These are phyloP conservation scores for Myocastor coypus DNA, from an alignment of 2,113 vertebrate species.

Conservation along the genomic window DNA sequence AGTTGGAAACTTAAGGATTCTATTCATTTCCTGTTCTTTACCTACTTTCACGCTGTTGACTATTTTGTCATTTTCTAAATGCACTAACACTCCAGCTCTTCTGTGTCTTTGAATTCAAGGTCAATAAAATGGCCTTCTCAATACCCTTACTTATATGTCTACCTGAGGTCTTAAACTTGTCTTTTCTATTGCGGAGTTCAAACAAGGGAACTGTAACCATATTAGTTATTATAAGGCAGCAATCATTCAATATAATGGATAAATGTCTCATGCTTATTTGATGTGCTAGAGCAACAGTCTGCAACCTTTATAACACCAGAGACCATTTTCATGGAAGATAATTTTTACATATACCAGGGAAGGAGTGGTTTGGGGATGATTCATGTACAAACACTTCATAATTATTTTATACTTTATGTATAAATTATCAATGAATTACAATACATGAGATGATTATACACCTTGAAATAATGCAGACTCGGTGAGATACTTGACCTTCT, in stretches of 20 bases:
- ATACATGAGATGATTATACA: neutral
- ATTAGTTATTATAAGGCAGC: neutral
- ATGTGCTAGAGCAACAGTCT: neutral
- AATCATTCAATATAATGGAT: neutral
- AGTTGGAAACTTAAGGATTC: neutral
- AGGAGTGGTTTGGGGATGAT: neutral
- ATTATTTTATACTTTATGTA: neutral
- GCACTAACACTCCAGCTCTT: neutral
- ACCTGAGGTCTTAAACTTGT: neutral
- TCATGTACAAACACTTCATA: neutral
- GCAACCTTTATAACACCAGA: neutral
- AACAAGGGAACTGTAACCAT: neutral
- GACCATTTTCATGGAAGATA: neutral
- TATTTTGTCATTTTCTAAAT: neutral
- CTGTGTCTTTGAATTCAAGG: neutral
- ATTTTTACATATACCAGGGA: neutral
- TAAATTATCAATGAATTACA: neutral
- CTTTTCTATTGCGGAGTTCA: neutral
- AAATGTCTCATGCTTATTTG: neutral
- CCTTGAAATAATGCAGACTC: neutral
- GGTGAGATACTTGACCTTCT: neutral
- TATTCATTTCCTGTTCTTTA: neutral
- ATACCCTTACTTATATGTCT: neutral
- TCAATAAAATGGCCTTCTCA: neutral
- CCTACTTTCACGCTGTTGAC: neutral